Conservation (phyloP, 2,888 invertebrate genomes). For the Thyatira batis region DNA sequence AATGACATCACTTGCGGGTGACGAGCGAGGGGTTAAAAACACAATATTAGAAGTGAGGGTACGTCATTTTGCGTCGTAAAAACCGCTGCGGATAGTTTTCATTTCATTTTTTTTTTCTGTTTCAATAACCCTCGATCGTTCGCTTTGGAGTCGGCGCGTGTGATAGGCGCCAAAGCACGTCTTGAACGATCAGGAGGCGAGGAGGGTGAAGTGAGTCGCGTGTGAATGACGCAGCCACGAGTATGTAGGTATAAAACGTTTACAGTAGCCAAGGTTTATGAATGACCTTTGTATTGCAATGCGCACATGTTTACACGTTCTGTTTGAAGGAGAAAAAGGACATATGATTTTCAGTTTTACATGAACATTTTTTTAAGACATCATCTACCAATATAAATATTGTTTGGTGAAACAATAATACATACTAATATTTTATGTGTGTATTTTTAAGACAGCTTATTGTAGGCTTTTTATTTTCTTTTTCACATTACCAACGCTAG, state of each 20-base stretch:
- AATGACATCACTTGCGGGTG: not conserved
- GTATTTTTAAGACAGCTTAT: too few relatives aligned
- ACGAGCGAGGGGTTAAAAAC: not conserved
- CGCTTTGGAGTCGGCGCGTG: constrained; percentile 40
- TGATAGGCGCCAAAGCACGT: constrained; percentile 42
- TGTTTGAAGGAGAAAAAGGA: not conserved
- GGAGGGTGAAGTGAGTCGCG: constrained; percentile 54
- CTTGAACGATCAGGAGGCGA: constrained; percentile 47
- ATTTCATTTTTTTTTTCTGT: not conserved
- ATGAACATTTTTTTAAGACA: not conserved
- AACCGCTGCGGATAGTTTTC: not conserved
- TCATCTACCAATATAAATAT: too few relatives aligned
- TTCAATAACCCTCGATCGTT: constrained; percentile 4
- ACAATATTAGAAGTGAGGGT: not conserved
- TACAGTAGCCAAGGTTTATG: not conserved
- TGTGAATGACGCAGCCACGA: constrained; percentile 48
- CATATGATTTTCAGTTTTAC: not conserved
- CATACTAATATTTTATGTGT: too few relatives aligned
- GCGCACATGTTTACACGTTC: not conserved
- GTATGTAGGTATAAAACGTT: constrained; percentile 5
- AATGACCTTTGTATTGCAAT: not conserved
- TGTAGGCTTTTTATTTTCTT: too few relatives aligned
- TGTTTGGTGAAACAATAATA: too few relatives aligned
- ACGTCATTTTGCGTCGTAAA: not conserved
- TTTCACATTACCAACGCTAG: too few relatives aligned